A percentile compares a stretch with the other conserved stretches of the same genome.
Conservation (phyloP, 2,888 invertebrate species). For the Coelinius sp. region DNA sequence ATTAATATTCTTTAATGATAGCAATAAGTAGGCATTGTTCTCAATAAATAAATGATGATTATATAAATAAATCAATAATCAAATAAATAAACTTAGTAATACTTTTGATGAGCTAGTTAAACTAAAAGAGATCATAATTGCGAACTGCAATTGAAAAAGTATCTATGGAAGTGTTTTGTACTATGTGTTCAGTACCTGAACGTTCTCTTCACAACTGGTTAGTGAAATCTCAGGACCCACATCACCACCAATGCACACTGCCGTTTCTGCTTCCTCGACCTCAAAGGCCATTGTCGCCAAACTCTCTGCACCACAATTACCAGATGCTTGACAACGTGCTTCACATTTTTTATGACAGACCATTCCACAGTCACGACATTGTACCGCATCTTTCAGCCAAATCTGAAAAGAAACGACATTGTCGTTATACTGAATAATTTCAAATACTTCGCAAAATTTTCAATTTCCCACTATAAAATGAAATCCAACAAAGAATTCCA, state of each 20-base stretch:
- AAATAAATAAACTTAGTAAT: constrained; percentile 22
- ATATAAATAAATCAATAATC: constrained; percentile 25
- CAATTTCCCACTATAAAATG: no score
- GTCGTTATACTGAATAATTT: no score
- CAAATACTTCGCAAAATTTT: background rate
- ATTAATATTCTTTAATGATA: background rate
- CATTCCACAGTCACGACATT: constrained; percentile 90
- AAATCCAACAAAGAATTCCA: no score
- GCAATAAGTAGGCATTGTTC: no score
- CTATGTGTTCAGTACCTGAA: constrained; percentile 69
- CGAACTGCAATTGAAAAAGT: background rate
- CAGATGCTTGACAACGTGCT: constrained; percentile 84
- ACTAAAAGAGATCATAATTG: background rate
- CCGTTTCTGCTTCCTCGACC: constrained; percentile 64
- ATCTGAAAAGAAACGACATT: constrained; percentile 74
- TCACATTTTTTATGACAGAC: constrained; percentile 98
- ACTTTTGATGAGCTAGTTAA: background rate
- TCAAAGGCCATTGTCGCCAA: constrained; percentile 62
- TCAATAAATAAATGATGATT: constrained; percentile 26
- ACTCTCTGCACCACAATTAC: constrained; percentile 74
- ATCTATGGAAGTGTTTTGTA: constrained; percentile 54
- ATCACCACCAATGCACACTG: constrained; percentile 55
- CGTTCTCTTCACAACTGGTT: constrained; percentile 68
- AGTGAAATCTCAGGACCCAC: constrained; percentile 67
- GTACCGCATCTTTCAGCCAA: constrained; percentile 96